phyloP scores from a whole-genome alignment of 2,113 vertebrate species.

The Percina caprodes region DNA sequence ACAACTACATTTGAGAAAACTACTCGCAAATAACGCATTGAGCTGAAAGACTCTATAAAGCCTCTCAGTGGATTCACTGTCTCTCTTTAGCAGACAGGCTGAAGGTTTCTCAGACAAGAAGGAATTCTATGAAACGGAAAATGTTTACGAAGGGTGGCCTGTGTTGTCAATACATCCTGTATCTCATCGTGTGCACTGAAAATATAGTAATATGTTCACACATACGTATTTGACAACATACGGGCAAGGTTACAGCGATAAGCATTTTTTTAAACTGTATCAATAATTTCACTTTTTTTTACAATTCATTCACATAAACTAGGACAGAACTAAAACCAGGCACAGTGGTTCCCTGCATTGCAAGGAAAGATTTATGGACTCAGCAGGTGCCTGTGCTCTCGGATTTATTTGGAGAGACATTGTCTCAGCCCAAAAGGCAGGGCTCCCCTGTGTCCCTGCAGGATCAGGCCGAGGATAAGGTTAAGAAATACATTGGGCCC shows the following conservation, averaged over 20 bases:
- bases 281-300: background rate
- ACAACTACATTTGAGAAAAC: no score
- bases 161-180: background rate
- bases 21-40: no score
- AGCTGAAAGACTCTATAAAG: no score
- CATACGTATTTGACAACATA: background rate
- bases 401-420: slow-evolving; percentile 47
- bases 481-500: slow-evolving; percentile 10
- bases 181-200: background rate
- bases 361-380: slow-evolving; percentile 11
- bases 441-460: slow-evolving; percentile 16
- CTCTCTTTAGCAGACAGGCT: background rate
- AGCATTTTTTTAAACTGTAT: background rate
- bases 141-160: background rate
- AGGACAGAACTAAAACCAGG: background rate
- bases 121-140: background rate
- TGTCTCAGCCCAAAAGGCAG: slow-evolving; percentile 23
- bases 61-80: no score
- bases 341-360: background rate
- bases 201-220: background rate
- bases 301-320: background rate
- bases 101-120: background rate
- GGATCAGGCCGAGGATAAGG: slow-evolving; percentile 32
- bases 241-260: no score
- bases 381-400: slow-evolving; percentile 25